Conservation (phyloP, 2,888 invertebrate genomes). For the Rhodophaea formosa region DNA sequence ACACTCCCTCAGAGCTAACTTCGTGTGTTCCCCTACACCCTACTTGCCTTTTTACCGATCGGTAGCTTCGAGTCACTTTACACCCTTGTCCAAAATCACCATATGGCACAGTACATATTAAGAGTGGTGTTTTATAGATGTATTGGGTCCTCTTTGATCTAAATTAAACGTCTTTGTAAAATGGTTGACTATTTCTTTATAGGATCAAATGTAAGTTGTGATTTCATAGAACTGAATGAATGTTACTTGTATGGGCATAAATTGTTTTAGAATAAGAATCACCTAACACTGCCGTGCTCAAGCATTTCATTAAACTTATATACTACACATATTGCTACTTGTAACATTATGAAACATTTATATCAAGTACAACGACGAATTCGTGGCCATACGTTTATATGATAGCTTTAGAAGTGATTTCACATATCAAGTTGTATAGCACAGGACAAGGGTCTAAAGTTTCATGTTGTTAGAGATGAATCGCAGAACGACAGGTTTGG, state of each 20-base stretch:
- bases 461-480: neutral
- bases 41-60: constrained; percentile 13
- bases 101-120: neutral
- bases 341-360: neutral
- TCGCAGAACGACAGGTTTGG: neutral
- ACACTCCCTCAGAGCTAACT: constrained; percentile 30
- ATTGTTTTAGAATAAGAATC: constrained; percentile 9
- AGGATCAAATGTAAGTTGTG: neutral
- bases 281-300: constrained; percentile 6
- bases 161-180: neutral
- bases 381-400: constrained; percentile 7
- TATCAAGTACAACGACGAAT: neutral
- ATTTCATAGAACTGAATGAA: neutral
- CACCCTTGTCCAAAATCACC: constrained; percentile 11
- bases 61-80: neutral
- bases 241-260: neutral
- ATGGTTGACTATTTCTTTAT: neutral
- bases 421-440: constrained; percentile 8
- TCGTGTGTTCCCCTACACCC: constrained; percentile 30
- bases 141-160: neutral
- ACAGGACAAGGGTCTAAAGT: constrained; percentile 11
- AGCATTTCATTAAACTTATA: neutral
- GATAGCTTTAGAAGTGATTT: constrained; percentile 9
- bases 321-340: neutral
- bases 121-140: neutral